Evolutionary conservation across 2,797 vertebrate genomes (phyloP).

Genomic region (Rhabdophis nuchalis): DNA sequence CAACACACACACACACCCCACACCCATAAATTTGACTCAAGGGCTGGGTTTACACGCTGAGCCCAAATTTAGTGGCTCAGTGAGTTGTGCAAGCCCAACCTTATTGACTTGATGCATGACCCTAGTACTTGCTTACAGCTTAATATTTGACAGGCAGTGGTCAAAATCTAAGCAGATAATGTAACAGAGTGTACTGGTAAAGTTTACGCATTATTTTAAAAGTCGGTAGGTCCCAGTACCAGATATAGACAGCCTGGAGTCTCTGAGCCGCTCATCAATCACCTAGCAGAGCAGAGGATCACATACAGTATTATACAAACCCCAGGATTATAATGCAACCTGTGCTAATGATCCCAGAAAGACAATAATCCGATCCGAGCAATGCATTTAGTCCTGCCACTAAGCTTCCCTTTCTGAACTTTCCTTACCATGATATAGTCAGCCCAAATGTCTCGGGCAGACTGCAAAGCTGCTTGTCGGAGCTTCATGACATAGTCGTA

Average conservation of each 20-base stretch:
- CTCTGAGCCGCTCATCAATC: background rate
- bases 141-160: background rate
- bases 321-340: no score
- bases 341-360: background rate
- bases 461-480: constrained; percentile 85
- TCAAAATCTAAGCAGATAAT: background rate
- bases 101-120: background rate
- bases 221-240: background rate
- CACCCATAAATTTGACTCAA: background rate
- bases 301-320: background rate
- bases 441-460: constrained; percentile 88
- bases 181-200: background rate
- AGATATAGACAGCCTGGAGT: background rate
- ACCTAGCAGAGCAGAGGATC: background rate
- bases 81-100: background rate
- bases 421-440: constrained; percentile 87
- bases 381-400: background rate
- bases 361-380: background rate
- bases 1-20: no score
- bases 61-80: background rate
- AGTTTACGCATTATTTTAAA: background rate
- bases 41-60: background rate
- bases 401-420: background rate
- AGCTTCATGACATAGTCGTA: constrained; percentile 91
- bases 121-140: background rate